These are phyloP conservation scores for Latrodectus elegans DNA, from an alignment of 2,888 invertebrate species.

Conservation along the genomic window DNA sequence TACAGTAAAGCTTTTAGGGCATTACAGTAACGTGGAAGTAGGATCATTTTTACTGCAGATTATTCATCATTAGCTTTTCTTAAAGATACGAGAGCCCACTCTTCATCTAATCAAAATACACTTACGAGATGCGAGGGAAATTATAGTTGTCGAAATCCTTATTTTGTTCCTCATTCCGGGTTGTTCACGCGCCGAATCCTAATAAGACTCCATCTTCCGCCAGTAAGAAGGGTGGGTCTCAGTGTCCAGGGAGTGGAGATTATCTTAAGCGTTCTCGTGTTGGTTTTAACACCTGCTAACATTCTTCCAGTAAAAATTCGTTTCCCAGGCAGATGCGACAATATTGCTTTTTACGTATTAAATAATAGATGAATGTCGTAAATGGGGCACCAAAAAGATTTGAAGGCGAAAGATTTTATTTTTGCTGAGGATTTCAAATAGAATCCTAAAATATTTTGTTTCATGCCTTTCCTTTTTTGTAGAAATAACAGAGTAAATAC, in stretches of 20 bases:
- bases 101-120: slow-evolving; percentile 1
- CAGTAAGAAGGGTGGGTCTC: slow-evolving; percentile 36
- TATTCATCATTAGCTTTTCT: slow-evolving; percentile 5
- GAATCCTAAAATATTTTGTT: too few relatives aligned
- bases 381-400: background rate
- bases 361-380: slow-evolving; percentile 31
- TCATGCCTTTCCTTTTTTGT: too few relatives aligned
- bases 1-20: too few relatives aligned
- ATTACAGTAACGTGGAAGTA: background rate
- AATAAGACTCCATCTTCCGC: slow-evolving; percentile 3
- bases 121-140: background rate
- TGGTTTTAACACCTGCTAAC: slow-evolving; percentile 53
- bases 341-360: slow-evolving; percentile 20
- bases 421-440: too few relatives aligned
- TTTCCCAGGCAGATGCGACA: slow-evolving; percentile 20
- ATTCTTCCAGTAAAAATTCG: background rate
- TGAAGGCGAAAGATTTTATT: background rate
- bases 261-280: slow-evolving; percentile 41
- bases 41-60: background rate
- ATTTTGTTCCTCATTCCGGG: background rate
- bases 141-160: background rate
- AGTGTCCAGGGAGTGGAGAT: slow-evolving; percentile 4
- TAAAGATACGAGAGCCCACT: background rate
- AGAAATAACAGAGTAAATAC: too few relatives aligned
- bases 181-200: slow-evolving; percentile 4